Evolutionary conservation across 2,113 vertebrate genomes (phyloP).

Genomic region (Ancistrus triradiatus): DNA sequence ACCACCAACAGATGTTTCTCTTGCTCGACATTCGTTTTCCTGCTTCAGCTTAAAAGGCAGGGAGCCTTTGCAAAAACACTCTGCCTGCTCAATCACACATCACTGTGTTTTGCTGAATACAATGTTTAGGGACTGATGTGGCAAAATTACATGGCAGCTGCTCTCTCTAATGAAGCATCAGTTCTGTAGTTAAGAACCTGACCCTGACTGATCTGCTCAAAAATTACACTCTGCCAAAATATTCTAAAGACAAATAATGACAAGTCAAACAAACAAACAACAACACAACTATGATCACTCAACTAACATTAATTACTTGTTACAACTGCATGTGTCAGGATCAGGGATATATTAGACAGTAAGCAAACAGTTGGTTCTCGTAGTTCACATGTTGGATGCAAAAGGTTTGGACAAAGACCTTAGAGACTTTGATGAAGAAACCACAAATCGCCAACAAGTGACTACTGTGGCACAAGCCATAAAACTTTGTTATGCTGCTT

Average conservation of each 20-base stretch:
- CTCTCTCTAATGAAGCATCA: constrained; percentile 33
- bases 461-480: too few relatives aligned
- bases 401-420: too few relatives aligned
- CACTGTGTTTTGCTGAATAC: constrained; percentile 36
- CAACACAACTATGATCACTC: too few relatives aligned
- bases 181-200: constrained; percentile 27
- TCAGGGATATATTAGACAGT: too few relatives aligned
- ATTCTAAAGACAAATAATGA: background rate
- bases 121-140: constrained; percentile 14
- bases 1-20: constrained; percentile 47
- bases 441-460: too few relatives aligned
- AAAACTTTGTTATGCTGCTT: too few relatives aligned
- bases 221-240: constrained; percentile 6
- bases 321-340: too few relatives aligned
- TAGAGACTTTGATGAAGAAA: too few relatives aligned
- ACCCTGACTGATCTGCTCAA: constrained; percentile 3
- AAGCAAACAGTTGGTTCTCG: too few relatives aligned
- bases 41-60: constrained; percentile 39
- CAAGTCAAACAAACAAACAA: too few relatives aligned
- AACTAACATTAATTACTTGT: too few relatives aligned
- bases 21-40: constrained; percentile 44
- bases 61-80: constrained; percentile 21
- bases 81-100: constrained; percentile 37
- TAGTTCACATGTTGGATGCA: too few relatives aligned
- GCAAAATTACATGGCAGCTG: constrained; percentile 32